A percentile compares a stretch with the other conserved stretches of the same genome.
These are phyloP conservation scores for Phasia obesa DNA, from an alignment of 2,888 invertebrate species.

Conservation along the genomic window DNA sequence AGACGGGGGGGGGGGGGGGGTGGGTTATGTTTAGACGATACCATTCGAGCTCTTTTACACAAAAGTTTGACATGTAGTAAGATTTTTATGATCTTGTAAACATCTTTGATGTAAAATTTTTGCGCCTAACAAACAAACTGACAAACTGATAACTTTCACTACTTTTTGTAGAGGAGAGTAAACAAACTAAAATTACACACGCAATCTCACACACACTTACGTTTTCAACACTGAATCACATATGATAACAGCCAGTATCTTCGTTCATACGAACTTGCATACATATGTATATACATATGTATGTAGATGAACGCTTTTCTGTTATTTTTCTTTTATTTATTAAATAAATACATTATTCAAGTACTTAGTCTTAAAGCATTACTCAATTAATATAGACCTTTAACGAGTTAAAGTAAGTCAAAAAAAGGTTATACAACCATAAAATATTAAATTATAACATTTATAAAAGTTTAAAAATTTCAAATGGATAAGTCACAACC, in stretches of 20 bases:
- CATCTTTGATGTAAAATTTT: too few species aligned
- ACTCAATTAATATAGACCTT: neutral
- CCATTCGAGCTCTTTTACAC: too few species aligned
- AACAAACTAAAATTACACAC: too few species aligned
- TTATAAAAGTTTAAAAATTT: neutral
- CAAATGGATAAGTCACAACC: slow-evolving; percentile 29
- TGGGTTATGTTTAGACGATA: too few species aligned
- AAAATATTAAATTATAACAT: neutral
- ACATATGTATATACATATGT: too few species aligned
- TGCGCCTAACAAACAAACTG: too few species aligned
- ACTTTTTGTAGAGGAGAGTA: too few species aligned
- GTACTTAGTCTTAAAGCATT: slow-evolving; percentile 13
- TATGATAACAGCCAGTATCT: slow-evolving; percentile 1
- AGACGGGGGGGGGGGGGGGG: too few species aligned
- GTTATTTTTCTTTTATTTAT: neutral
- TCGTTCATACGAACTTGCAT: neutral
- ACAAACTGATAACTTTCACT: too few species aligned
- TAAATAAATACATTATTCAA: neutral
- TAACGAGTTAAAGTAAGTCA: neutral
- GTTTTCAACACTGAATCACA: neutral
- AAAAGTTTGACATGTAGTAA: too few species aligned
- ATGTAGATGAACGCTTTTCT: neutral
- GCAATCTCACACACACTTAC: too few species aligned
- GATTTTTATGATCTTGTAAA: too few species aligned
- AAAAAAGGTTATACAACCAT: neutral